Percentiles rank a stretch among this genome's conserved stretches.
These are phyloP conservation scores for Eupithecia insigniata DNA, from an alignment of 2,888 invertebrate species.

Conservation along the genomic window DNA sequence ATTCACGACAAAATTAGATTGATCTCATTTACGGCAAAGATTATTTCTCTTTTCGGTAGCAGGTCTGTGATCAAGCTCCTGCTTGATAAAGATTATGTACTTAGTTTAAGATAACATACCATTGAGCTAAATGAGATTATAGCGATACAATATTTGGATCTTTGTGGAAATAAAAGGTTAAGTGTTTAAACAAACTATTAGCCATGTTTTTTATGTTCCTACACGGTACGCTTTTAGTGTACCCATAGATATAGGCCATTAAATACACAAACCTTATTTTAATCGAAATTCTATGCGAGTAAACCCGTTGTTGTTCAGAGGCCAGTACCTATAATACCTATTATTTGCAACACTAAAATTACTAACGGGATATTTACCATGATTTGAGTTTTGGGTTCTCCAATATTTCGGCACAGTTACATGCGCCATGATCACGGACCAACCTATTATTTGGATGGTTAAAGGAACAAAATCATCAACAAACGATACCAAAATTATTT, in stretches of 20 bases:
- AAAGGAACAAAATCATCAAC: not conserved
- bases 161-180: slow-evolving; percentile 11
- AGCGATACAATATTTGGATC: slow-evolving; percentile 24
- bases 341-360: too few relatives aligned
- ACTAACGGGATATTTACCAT: too few relatives aligned
- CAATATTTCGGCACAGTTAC: too few relatives aligned
- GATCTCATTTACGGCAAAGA: too few relatives aligned
- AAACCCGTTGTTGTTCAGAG: too few relatives aligned
- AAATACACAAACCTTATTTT: too few relatives aligned
- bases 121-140: slow-evolving; percentile 24
- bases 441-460: not conserved
- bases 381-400: too few relatives aligned
- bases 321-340: too few relatives aligned
- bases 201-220: not conserved
- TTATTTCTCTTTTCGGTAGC: not conserved
- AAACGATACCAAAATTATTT: not conserved
- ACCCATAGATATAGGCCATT: too few relatives aligned
- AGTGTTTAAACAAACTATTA: not conserved
- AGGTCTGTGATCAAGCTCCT: not conserved
- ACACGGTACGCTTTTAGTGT: not conserved
- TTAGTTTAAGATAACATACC: slow-evolving; percentile 13
- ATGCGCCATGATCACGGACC: too few relatives aligned
- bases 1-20: not conserved
- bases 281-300: too few relatives aligned
- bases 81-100: not conserved